phyloP scores from a whole-genome alignment of 2,797 vertebrate genomes.

The Hemitrygon akajei region DNA sequence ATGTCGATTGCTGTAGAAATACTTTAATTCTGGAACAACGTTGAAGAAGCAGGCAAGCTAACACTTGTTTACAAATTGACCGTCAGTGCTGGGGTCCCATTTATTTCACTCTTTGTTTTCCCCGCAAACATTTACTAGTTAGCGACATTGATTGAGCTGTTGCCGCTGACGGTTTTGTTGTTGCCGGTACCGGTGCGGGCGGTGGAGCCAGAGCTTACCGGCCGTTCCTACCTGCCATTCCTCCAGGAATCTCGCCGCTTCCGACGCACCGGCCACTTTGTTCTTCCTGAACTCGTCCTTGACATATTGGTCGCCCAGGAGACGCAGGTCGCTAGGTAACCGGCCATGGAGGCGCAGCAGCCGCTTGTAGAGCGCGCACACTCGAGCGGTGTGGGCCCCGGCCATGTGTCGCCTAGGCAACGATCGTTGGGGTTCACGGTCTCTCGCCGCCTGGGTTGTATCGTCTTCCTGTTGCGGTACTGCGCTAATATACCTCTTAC shows the following conservation, averaged over 20 bases:
- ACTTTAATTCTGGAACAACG: neutral
- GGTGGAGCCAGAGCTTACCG: neutral
- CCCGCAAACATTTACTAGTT: neutral
- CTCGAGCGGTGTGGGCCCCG: conserved; percentile 53
- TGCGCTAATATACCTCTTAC: neutral
- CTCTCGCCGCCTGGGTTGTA: neutral
- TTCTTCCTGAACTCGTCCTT: conserved; percentile 82
- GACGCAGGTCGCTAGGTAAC: conserved; percentile 67
- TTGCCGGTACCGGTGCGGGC: too few species aligned
- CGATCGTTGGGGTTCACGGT: too few species aligned
- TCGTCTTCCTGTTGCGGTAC: neutral
- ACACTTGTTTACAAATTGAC: too few species aligned
- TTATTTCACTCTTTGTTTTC: neutral
- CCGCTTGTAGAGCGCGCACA: conserved; percentile 65
- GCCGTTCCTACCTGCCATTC: conserved; percentile 78
- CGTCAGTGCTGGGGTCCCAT: too few species aligned
- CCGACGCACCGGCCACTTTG: conserved; percentile 52
- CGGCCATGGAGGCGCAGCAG: conserved; percentile 69
- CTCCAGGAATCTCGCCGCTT: conserved; percentile 66
- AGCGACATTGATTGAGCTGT: neutral
- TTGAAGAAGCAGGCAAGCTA: too few species aligned
- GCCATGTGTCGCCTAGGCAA: neutral
- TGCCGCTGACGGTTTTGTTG: too few species aligned
- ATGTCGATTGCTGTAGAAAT: neutral
- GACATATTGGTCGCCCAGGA: conserved; percentile 77